Evolutionary conservation across 2,113 vertebrate genomes (phyloP), one percentile per base, ranked within the genome.

Genomic region (Nettapus auritus): DNA sequence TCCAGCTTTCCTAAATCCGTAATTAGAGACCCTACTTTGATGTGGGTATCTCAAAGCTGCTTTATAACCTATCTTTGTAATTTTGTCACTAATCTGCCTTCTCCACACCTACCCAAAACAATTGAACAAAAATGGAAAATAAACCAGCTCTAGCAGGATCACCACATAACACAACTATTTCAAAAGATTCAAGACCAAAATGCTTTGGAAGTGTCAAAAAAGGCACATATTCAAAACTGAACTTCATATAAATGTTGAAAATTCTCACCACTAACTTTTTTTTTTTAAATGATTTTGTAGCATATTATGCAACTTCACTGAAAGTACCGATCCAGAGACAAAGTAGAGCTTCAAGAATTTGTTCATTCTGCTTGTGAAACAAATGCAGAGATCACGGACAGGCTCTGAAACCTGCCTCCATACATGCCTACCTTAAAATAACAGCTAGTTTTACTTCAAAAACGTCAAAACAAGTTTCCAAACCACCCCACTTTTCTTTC

Each of bases 1-100:
- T 82, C 67, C 87, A 74, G 55, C 14, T 93, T 97, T 92, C 25
- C 59, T 87, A 91, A 82, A 92, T 87, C 66, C 78, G 9, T 79
- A 89, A 69, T 94, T 92, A 94, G 28, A 77, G 15, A 82, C 21
- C 22, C 11, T 62, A 23, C 66, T 85, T 82, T 89, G 40, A 92
- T 67, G 67, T 57, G 50, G 14, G 23, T 44, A 87, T 76, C 87
- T 86, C 74, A 90, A 89, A 93, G 74, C 36, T 59, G 48, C 22
- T 75, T 91, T 86, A 71, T 89, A 89, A 81, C 1, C 1, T 50
- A 48, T 18, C 53, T 89, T 46, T 46, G 44, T 50, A 79, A 94
- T 88, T 90, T 89, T 71, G 66, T 59, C 55, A 88, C 22, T 73
- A 55, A 87, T 76, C 66, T 84, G 44, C 8, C 44, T 87, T 79